These are phyloP conservation scores for Orcinus orca DNA, from an alignment of 2,113 vertebrate genomes.

Conservation along the genomic window DNA sequence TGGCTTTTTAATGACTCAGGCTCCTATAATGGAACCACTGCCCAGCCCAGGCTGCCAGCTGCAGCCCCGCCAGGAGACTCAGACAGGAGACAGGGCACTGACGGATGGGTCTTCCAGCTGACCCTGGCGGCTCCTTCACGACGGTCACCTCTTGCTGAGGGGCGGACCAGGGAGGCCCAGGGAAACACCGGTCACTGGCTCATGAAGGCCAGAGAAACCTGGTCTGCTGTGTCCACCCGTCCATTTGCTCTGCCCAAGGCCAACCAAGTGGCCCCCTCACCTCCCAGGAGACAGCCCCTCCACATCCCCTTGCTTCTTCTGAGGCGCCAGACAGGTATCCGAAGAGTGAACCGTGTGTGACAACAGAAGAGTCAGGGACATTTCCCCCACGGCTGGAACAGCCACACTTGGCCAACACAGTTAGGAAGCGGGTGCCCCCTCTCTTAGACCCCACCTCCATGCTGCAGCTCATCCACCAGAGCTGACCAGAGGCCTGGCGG, in stretches of 20 bases:
- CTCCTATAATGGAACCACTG: slow-evolving; percentile 63
- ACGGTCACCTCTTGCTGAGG: neutral
- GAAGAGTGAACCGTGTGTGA: neutral
- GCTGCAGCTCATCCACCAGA: neutral
- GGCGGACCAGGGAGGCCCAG: neutral
- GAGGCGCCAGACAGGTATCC: neutral
- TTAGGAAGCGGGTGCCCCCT: neutral
- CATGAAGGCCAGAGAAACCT: neutral
- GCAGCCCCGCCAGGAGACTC: slow-evolving; percentile 60
- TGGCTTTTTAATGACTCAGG: slow-evolving; percentile 68
- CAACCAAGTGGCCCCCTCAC: neutral
- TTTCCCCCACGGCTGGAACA: neutral
- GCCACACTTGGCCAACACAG: neutral
- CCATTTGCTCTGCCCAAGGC: neutral
- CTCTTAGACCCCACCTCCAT: neutral
- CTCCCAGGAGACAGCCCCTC: neutral
- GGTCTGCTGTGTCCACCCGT: neutral
- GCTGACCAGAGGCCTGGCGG: too few species aligned
- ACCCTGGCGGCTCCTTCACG: slow-evolving; percentile 34
- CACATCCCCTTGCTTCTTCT: too few species aligned
- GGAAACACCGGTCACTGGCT: neutral
- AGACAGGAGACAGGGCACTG: slow-evolving; percentile 43
- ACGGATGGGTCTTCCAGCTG: slow-evolving; percentile 53
- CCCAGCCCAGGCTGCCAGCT: slow-evolving; percentile 69
- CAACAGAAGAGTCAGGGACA: neutral